Conservation (phyloP, 2,797 vertebrate species). For the Sandelia bainsii region DNA sequence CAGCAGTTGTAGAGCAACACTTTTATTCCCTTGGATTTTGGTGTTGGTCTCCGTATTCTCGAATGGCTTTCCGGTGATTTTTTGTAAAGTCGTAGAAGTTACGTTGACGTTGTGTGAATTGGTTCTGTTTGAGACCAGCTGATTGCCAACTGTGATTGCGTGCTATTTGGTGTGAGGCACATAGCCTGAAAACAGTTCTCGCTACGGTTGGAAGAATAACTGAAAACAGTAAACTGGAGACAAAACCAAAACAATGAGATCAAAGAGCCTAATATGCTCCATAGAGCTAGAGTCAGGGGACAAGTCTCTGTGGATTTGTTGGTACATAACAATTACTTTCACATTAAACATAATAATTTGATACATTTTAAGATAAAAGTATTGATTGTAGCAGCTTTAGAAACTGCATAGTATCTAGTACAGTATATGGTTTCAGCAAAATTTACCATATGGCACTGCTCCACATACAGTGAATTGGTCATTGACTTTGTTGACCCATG, state of each 20-base stretch:
- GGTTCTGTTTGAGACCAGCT: background rate
- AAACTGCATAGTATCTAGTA: too few species aligned
- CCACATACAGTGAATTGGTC: background rate
- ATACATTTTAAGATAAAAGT: background rate
- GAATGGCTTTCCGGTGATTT: too few species aligned
- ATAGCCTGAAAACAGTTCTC: background rate
- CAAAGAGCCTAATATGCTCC: background rate
- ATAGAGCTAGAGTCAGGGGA: background rate
- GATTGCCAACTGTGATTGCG: background rate
- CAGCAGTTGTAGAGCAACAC: too few species aligned
- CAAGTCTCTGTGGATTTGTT: background rate
- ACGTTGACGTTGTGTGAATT: background rate
- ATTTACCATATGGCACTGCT: background rate
- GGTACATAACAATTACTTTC: background rate
- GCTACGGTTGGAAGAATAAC: background rate
- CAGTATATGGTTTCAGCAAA: background rate
- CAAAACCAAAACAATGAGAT: background rate
- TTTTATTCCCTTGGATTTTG: too few species aligned
- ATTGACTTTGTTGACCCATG: slow-evolving; percentile 32
- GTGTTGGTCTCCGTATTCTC: too few species aligned
- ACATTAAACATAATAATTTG: background rate
- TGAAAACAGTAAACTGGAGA: background rate
- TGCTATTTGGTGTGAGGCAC: background rate
- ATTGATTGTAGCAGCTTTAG: background rate
- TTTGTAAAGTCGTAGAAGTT: too few species aligned